These are phyloP conservation scores for Aulostomus chinensis DNA, from an alignment of 2,797 vertebrate species.

Conservation along the genomic window DNA sequence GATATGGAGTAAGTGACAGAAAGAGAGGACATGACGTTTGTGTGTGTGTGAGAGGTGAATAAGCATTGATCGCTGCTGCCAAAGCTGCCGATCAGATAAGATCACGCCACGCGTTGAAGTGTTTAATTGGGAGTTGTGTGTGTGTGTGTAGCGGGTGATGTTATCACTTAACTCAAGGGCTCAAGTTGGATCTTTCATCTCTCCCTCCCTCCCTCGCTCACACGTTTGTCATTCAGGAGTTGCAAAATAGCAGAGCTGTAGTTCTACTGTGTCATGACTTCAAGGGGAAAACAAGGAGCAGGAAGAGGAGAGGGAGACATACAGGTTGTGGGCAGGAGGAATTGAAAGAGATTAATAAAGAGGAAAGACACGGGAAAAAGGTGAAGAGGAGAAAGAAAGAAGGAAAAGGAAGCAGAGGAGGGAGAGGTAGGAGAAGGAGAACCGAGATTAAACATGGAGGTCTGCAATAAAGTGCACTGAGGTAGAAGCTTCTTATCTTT, in stretches of 20 bases:
- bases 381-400: not conserved
- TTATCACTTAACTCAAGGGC: conserved; percentile 56
- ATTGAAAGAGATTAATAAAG: conserved; percentile 16
- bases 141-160: conserved; percentile 33
- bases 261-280: conserved; percentile 33
- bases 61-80: conserved; percentile 56
- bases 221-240: not conserved
- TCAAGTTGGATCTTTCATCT: conserved; percentile 41
- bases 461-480: too few species aligned
- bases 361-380: conserved; percentile 12
- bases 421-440: too few species aligned
- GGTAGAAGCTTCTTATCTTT: too few species aligned
- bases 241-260: not conserved
- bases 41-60: conserved; percentile 12
- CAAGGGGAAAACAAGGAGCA: conserved; percentile 28
- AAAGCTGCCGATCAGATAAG: conserved; percentile 64
- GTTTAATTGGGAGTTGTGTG: conserved; percentile 66
- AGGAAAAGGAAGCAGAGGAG: not conserved
- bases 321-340: not conserved
- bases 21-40: conserved; percentile 9
- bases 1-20: not conserved
- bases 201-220: not conserved
- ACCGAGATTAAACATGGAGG: too few species aligned
- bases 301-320: not conserved
- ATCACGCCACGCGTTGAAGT: conserved; percentile 50